A percentile compares a stretch with the other conserved stretches of the same genome.
These are phyloP conservation scores for Aplysia californica DNA, from an alignment of 1,140 invertebrate species.

Conservation along the genomic window DNA sequence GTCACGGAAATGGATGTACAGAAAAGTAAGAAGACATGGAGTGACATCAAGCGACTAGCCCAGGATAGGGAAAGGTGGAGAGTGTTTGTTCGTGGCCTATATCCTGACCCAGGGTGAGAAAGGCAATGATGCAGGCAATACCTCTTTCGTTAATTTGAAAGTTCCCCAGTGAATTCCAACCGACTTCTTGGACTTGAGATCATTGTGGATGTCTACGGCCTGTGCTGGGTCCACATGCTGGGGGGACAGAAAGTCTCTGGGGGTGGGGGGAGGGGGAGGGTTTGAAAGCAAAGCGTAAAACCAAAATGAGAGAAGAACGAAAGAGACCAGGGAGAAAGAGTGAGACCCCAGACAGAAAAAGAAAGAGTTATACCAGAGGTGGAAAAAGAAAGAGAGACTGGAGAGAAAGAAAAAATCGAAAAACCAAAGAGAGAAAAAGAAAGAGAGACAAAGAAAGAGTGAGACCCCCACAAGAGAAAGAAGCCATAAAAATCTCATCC, in stretches of 20 bases:
- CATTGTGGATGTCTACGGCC: slow-evolving; percentile 69
- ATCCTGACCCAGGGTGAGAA: no score
- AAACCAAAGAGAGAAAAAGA: not conserved
- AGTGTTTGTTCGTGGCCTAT: not conserved
- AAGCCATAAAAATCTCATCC: not conserved
- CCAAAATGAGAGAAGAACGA: not conserved
- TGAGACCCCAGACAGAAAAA: not conserved
- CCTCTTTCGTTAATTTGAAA: slow-evolving; percentile 56
- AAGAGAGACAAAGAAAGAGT: not conserved
- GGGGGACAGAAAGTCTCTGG: not conserved
- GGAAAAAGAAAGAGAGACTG: not conserved
- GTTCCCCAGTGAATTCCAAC: slow-evolving; percentile 67
- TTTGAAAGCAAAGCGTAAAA: not conserved
- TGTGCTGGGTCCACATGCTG: slow-evolving; percentile 69
- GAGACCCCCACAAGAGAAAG: not conserved
- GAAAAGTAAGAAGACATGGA: not conserved
- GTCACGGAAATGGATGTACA: no score
- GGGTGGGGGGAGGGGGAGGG: not conserved
- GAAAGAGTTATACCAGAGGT: not conserved
- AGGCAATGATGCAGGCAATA: no score
- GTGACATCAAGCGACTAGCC: not conserved
- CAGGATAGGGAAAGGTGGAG: not conserved
- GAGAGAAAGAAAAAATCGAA: not conserved
- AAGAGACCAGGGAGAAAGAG: not conserved
- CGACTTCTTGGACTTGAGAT: slow-evolving; percentile 57